phyloP scores from a whole-genome alignment of 2,113 vertebrate genomes.

The Asarcornis scutulata region DNA sequence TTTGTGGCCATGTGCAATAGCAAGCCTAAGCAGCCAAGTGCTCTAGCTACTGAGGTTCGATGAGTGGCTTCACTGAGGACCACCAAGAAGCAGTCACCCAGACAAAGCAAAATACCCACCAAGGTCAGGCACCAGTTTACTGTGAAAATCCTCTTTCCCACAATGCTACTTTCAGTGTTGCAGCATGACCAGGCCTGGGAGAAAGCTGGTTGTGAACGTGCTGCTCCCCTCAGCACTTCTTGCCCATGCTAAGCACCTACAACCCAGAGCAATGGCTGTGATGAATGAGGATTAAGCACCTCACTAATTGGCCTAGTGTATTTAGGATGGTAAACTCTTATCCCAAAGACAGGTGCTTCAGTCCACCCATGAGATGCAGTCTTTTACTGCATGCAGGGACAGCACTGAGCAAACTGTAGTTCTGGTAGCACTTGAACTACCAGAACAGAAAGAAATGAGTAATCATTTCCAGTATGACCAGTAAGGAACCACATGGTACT shows the following conservation, averaged over 20 bases:
- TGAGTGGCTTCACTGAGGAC: background rate
- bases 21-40: background rate
- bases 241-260: background rate
- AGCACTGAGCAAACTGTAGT: background rate
- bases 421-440: background rate
- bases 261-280: background rate
- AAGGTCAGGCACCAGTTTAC: background rate
- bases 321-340: background rate
- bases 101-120: background rate
- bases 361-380: background rate
- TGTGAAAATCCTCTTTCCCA: background rate
- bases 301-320: background rate
- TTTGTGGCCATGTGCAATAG: background rate
- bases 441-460: background rate
- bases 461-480: background rate
- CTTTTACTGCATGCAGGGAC: background rate
- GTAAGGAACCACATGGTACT: background rate
- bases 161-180: background rate
- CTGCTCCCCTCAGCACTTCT: background rate
- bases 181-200: background rate
- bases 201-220: background rate
- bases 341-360: background rate
- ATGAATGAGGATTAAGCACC: background rate
- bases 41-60: background rate
- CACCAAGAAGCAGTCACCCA: background rate